Evolutionary conservation across 2,113 vertebrate species (phyloP).

Genomic region (Puffinus mauretanicus): DNA sequence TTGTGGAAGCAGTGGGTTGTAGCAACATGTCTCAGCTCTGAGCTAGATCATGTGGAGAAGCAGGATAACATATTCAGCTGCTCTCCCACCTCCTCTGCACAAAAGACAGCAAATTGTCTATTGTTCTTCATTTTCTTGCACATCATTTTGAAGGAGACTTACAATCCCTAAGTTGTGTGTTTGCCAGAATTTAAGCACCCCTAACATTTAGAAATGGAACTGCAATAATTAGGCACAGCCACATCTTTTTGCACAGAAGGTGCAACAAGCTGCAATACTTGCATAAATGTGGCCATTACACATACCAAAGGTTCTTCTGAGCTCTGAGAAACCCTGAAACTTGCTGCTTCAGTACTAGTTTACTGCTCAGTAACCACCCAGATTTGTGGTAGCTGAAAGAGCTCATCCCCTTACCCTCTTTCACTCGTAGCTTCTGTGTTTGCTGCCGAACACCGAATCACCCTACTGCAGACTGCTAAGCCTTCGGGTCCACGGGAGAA

Average conservation of each 20-base stretch:
- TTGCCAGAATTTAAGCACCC: background rate
- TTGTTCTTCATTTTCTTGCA: background rate
- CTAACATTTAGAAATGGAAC: background rate
- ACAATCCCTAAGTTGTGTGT: background rate
- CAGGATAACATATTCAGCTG: background rate
- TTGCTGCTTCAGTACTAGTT: background rate
- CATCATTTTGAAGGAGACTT: background rate
- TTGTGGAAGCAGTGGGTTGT: background rate
- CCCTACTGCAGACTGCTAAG: background rate
- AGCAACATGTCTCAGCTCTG: background rate
- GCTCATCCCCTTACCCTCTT: background rate
- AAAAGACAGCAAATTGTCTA: background rate
- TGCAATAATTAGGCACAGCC: background rate
- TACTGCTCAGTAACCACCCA: background rate
- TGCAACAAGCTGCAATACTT: background rate
- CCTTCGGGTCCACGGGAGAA: rapidly evolving
- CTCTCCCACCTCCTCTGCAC: background rate
- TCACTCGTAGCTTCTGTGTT: background rate
- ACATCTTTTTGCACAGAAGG: background rate
- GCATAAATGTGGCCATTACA: background rate
- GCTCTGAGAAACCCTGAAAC: background rate
- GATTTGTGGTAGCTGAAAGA: background rate
- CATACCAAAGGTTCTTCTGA: background rate
- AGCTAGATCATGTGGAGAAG: background rate
- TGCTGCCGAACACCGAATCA: background rate